These are phyloP conservation scores for Hydrolagus colliei DNA, from an alignment of 2,797 vertebrate genomes.

Conservation along the genomic window DNA sequence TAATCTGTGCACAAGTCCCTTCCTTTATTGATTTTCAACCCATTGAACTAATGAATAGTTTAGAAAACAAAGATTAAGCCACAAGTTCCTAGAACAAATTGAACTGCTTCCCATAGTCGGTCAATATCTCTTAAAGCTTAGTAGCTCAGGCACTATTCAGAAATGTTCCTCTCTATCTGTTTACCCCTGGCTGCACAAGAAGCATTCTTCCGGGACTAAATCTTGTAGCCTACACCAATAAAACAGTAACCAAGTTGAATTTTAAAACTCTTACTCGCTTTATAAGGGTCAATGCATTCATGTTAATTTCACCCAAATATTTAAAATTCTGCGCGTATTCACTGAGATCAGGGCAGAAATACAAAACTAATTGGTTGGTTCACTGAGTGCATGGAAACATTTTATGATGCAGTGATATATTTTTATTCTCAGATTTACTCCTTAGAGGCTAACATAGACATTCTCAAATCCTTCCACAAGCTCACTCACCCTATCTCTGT, in stretches of 20 bases:
- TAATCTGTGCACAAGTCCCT: constrained; percentile 34
- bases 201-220: not conserved
- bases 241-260: not conserved
- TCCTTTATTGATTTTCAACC: constrained; percentile 38
- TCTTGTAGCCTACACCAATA: not conserved
- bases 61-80: constrained; percentile 38
- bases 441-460: not conserved
- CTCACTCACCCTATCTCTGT: too few species aligned
- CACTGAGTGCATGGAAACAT: not conserved
- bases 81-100: constrained; percentile 33
- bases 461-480: too few species aligned
- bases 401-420: not conserved
- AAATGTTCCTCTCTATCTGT: not conserved
- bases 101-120: constrained; percentile 25
- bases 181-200: not conserved
- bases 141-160: not conserved
- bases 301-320: not conserved
- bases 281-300: not conserved
- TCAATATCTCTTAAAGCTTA: not conserved
- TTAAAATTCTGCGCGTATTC: not conserved
- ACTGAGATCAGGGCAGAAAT: not conserved
- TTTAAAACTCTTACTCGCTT: not conserved
- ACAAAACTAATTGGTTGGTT: constrained; percentile 4
- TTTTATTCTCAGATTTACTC: not conserved
- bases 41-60: constrained; percentile 37